Conservation (phyloP, 2,888 invertebrate species). For the Zeuzera pyrina region DNA sequence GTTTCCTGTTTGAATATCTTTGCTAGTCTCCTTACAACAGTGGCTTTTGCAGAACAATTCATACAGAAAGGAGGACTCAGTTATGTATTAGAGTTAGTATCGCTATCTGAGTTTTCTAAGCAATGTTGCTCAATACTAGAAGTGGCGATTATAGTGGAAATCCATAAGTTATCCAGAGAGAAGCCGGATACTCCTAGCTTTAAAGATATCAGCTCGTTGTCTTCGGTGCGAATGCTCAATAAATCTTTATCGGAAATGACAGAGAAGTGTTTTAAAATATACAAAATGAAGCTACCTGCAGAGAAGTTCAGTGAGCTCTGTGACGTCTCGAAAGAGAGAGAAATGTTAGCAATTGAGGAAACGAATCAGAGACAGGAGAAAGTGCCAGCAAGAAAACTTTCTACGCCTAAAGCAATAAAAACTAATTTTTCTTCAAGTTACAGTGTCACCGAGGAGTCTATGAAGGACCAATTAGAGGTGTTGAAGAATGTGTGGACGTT, state of each 20-base stretch:
- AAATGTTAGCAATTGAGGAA: constrained; percentile 24
- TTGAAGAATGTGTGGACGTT: constrained; percentile 58
- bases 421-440: constrained; percentile 19
- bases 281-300: constrained; percentile 36
- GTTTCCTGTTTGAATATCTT: constrained; percentile 75
- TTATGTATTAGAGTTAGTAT: constrained; percentile 68
- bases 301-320: constrained; percentile 41
- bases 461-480: constrained; percentile 39
- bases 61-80: constrained; percentile 71
- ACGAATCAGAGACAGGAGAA: constrained; percentile 12
- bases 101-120: constrained; percentile 68
- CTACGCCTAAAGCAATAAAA: constrained; percentile 28
- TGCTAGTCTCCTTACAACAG: constrained; percentile 68
- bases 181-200: constrained; percentile 37
- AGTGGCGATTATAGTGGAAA: constrained; percentile 73
- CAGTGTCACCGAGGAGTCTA: constrained; percentile 23
- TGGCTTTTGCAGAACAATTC: constrained; percentile 73
- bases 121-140: constrained; percentile 75
- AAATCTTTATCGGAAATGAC: constrained; percentile 49
- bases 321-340: constrained; percentile 36
- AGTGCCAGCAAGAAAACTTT: constrained; percentile 17
- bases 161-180: constrained; percentile 59
- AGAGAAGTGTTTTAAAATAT: constrained; percentile 47
- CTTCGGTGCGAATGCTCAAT: constrained; percentile 58
- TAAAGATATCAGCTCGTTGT: constrained; percentile 46